A percentile compares a stretch with the other conserved stretches of the same genome.
Evolutionary conservation across 2,797 vertebrate species (phyloP).

Genomic region (Ispidina lecontei): DNA sequence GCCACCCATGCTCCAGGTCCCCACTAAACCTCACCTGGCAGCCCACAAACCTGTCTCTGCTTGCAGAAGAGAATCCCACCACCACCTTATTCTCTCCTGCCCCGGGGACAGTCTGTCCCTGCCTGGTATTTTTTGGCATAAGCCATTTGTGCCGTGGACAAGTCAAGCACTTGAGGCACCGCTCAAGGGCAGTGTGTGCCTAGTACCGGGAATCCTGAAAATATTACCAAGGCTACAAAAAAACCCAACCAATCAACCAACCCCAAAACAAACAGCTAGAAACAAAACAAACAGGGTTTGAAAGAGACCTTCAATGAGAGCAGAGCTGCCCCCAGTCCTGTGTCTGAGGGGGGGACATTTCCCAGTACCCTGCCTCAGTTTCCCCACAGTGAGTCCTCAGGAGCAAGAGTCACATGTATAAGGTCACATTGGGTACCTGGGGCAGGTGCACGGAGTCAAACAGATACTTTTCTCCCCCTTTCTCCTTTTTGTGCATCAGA

Average conservation of each 20-base stretch:
- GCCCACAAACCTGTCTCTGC: neutral
- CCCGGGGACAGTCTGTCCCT: rapidly evolving
- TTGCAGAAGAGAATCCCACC: neutral
- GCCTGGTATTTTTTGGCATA: neutral
- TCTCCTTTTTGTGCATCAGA: neutral
- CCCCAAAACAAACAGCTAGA: neutral
- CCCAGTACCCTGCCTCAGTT: neutral
- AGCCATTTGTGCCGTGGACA: neutral
- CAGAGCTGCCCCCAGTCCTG: rapidly evolving
- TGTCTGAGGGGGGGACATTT: rapidly evolving
- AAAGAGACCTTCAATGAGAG: neutral
- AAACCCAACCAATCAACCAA: neutral
- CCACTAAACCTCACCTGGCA: rapidly evolving
- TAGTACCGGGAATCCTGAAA: neutral
- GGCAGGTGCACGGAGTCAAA: neutral
- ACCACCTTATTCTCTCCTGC: neutral
- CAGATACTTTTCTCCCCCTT: neutral
- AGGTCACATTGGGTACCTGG: neutral
- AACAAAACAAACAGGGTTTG: neutral
- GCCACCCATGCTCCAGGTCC: rapidly evolving
- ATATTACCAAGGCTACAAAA: slow-evolving; percentile 20
- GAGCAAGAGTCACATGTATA: neutral
- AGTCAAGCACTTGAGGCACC: slow-evolving; percentile 34
- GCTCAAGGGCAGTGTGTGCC: neutral
- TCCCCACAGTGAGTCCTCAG: neutral